Evolutionary conservation across 2,113 vertebrate species (phyloP).

Genomic region (Atlantisia rogersi): DNA sequence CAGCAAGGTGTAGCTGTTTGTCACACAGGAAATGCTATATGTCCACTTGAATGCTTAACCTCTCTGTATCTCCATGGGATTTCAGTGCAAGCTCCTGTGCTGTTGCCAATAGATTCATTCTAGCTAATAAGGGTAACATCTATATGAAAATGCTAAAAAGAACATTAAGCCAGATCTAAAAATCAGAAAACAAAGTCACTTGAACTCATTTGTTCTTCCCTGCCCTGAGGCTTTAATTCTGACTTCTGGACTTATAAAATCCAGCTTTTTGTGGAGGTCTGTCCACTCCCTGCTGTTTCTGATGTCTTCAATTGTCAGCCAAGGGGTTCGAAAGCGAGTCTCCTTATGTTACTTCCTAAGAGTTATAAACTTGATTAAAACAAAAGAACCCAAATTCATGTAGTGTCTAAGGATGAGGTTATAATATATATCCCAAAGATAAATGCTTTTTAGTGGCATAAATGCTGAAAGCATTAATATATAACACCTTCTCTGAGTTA

Average conservation of each 20-base stretch:
- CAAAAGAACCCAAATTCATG: neutral
- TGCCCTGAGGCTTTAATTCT: neutral
- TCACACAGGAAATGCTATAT: neutral
- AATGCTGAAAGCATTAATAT: neutral
- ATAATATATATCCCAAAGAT: neutral
- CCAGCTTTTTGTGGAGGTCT: neutral
- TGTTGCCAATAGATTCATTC: fast-evolving
- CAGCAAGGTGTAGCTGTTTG: neutral
- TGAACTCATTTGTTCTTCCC: neutral
- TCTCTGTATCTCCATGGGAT: fast-evolving
- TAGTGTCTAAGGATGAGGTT: neutral
- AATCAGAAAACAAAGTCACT: neutral
- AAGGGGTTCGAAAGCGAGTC: neutral
- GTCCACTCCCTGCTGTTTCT: neutral
- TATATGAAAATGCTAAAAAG: neutral
- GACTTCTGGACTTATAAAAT: neutral
- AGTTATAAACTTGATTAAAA: neutral
- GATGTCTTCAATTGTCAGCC: neutral
- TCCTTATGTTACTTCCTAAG: neutral
- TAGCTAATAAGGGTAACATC: neutral
- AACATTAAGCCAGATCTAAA: neutral
- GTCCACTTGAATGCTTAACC: neutral
- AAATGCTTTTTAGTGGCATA: neutral
- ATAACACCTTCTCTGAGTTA: neutral
- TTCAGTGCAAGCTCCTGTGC: neutral